phyloP scores from a whole-genome alignment of 1,140 invertebrate genomes.

The Cyphomyrmex costatus region DNA sequence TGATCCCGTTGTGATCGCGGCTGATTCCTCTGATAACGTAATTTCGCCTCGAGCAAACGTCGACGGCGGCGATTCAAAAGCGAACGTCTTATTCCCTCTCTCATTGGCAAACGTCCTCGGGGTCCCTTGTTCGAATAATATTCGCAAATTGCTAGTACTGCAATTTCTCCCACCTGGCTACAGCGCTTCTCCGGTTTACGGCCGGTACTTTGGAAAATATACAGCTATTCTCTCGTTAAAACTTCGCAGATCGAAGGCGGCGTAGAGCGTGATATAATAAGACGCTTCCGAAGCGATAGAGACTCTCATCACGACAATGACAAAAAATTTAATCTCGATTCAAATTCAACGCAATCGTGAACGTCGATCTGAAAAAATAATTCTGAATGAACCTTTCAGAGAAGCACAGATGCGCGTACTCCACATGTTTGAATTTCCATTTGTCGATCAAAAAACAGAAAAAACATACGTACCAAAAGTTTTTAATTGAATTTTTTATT shows the following conservation, averaged over 20 bases:
- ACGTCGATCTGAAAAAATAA: not conserved
- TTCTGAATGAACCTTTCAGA: not conserved
- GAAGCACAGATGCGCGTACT: not conserved
- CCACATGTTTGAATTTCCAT: not conserved
- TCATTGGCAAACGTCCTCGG: slow-evolving; percentile 68
- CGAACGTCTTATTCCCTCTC: slow-evolving; percentile 70
- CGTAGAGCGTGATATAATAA: slow-evolving; percentile 45
- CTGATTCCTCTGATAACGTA: slow-evolving; percentile 75
- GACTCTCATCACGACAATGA: slow-evolving; percentile 25
- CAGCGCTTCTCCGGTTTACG: slow-evolving; percentile 36
- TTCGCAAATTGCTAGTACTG: slow-evolving; percentile 73
- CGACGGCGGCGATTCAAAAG: slow-evolving; percentile 79
- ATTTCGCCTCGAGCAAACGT: slow-evolving; percentile 77
- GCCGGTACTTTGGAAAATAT: slow-evolving; percentile 56
- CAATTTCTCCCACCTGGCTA: slow-evolving; percentile 73
- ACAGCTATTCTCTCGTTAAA: slow-evolving; percentile 69
- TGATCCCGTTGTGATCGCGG: slow-evolving; percentile 5
- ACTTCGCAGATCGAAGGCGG: slow-evolving; percentile 49
- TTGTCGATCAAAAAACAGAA: not conserved
- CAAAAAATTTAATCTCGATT: slow-evolving; percentile 39
- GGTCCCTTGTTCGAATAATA: slow-evolving; percentile 75
- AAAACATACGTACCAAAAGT: not conserved
- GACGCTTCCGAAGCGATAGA: slow-evolving; percentile 1
- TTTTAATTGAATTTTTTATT: slow-evolving; percentile 5
- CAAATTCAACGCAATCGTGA: slow-evolving; percentile 16